Evolutionary conservation across 2,113 vertebrate genomes (phyloP).

Genomic region (Budorcas taxicolor): DNA sequence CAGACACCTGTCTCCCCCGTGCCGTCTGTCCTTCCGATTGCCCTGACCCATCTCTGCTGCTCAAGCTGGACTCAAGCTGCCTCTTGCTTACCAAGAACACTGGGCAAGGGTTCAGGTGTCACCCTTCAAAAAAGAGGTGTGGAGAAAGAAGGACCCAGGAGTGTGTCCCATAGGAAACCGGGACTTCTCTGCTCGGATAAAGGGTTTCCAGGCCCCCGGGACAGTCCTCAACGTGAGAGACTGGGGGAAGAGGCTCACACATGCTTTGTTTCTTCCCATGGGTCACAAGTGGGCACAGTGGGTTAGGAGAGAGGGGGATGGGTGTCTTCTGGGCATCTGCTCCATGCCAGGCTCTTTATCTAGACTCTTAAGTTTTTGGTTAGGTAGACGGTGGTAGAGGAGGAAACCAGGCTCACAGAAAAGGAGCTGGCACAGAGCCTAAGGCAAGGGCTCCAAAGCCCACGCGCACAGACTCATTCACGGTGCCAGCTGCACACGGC

Average conservation of each 20-base stretch:
- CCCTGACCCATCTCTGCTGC: not conserved
- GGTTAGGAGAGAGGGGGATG: not conserved
- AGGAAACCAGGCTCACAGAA: not conserved
- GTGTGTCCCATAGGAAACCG: not conserved
- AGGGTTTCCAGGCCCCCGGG: not conserved
- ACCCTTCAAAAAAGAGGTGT: not conserved
- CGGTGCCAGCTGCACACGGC: fast-evolving
- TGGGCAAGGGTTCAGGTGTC: not conserved
- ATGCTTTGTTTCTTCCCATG: not conserved
- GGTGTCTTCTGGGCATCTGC: fast-evolving
- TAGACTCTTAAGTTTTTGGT: not conserved
- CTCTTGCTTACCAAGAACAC: not conserved
- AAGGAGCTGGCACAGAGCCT: not conserved
- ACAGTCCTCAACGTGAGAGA: fast-evolving
- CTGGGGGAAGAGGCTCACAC: not conserved
- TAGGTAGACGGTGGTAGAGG: not conserved
- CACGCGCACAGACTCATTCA: fast-evolving
- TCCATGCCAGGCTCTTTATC: not conserved
- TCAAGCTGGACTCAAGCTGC: not conserved
- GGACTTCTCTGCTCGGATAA: not conserved
- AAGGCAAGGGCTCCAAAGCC: not conserved
- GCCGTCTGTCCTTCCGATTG: fast-evolving
- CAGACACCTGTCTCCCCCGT: not conserved
- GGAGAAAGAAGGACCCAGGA: not conserved
- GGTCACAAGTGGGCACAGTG: not conserved